Conservation (phyloP, 1,140 invertebrate genomes). For the Oreohelix idahoensis region DNA sequence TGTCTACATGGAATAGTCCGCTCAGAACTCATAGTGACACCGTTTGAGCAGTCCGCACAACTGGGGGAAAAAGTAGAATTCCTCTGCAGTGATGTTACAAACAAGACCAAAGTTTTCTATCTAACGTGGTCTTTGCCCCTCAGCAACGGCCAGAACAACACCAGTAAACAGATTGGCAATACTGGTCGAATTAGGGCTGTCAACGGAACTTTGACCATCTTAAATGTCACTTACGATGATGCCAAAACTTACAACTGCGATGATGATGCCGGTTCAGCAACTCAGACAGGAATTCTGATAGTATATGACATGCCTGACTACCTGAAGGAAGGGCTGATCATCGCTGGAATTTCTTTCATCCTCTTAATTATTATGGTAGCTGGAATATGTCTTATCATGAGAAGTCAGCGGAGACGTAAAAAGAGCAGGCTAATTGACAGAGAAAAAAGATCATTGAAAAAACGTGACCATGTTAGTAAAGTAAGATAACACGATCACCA, state of each 20-base stretch:
- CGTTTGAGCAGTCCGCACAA: background rate
- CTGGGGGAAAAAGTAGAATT: background rate
- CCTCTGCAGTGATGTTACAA: background rate
- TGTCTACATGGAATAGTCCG: background rate
- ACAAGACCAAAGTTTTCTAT: background rate
- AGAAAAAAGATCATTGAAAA: background rate
- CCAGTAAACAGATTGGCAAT: background rate
- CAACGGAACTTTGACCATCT: background rate
- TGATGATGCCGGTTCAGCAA: background rate
- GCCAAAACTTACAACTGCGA: background rate
- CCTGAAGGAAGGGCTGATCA: background rate
- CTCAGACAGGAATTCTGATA: background rate
- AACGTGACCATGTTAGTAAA: too few relatives aligned
- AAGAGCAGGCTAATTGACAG: background rate
- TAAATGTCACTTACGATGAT: background rate
- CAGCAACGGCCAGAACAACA: background rate
- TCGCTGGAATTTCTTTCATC: background rate
- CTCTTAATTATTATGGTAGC: background rate
- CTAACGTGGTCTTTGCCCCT: background rate
- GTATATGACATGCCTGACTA: constrained; percentile 29
- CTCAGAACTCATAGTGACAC: background rate
- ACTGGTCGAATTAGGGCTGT: background rate
- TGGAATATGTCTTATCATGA: background rate
- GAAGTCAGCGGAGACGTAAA: background rate
- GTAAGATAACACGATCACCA: too few relatives aligned